phyloP scores from a whole-genome alignment of 2,113 vertebrate genomes.

The Pipa parva region DNA sequence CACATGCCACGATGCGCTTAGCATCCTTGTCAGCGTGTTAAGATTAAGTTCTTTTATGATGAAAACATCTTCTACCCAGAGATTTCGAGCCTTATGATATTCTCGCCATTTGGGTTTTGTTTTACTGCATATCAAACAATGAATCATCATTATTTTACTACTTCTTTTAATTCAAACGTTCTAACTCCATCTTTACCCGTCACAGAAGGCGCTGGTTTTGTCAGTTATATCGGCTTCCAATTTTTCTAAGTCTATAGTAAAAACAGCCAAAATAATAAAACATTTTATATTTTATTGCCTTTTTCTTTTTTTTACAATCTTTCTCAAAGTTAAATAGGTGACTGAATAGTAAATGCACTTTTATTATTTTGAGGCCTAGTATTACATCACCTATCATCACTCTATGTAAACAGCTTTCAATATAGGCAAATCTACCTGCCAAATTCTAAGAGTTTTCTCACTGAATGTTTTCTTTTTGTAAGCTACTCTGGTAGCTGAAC shows the following conservation, averaged over 20 bases:
- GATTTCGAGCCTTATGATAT: conserved; percentile 19
- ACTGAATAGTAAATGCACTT: not conserved
- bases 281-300: not conserved
- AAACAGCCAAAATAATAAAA: not conserved
- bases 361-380: not conserved
- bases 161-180: not conserved
- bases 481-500: too few species aligned
- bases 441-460: too few species aligned
- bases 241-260: not conserved
- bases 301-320: not conserved
- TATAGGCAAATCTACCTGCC: too few species aligned
- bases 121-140: conserved; percentile 9
- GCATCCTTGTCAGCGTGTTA: conserved; percentile 20
- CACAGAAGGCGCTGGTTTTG: conserved; percentile 7
- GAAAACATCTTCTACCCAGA: conserved; percentile 13
- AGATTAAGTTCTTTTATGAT: conserved; percentile 25
- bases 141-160: conserved; percentile 24
- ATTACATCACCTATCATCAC: not conserved
- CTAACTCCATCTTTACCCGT: conserved; percentile 1
- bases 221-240: not conserved
- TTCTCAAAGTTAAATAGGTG: not conserved
- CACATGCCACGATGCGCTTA: conserved; percentile 35
- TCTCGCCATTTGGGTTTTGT: conserved; percentile 21
- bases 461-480: too few species aligned
- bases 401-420: not conserved